Base-by-base conservation (phyloP, 2,113 vertebrate genomes). In the Gobio gobio region DNA sequence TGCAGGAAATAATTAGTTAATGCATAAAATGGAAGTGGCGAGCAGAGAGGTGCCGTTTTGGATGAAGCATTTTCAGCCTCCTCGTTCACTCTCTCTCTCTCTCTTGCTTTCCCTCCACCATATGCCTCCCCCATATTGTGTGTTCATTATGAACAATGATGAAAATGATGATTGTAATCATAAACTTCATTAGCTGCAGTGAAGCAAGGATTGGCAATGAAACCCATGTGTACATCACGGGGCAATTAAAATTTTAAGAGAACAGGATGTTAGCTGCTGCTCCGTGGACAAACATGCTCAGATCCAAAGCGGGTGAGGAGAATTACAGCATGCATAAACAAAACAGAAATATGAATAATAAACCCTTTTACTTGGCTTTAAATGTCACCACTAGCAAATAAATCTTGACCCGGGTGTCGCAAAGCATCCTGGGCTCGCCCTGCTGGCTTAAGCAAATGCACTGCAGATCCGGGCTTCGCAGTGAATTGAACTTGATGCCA, bases 1-100 rank as follows among this genome's bases (percentile, higher is more conserved):
- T 78, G 63, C 43, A n/a, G 79, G 49, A 79, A 73, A 88, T 83
- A 74, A 85, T 74, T 64, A 83, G 80, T 47, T 76, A 61, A 49
- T 80, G 72, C 61, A 16, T 77, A 80, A 74, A 87, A 59, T 61
- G 54, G 22, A 63, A 63, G 40, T 12, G 58, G 36, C 10, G 22
- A 45, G 4, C 47, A 81, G 47, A 56, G 16, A 24, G 59, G 10
- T 49, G 4, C 10, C 10, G 26, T 82, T 81, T 54, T 40, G 40
- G 40, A 40, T 47, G 70, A 40, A 73, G 1, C 40, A 40, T 64
- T 80, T 64, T 63, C 8, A 63, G 36, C 43, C 58, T 79, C 36
- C 36, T 66, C 63, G 5, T 6, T 40, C 40, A 7, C 40, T 40
- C 40, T 40, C 36, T 70, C 66, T 68, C 18, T 40, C 33, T 70